Percentiles rank a stretch among this genome's conserved stretches.
Evolutionary conservation across 2,113 vertebrate genomes (phyloP).

Genomic region (Urocitellus parryii): DNA sequence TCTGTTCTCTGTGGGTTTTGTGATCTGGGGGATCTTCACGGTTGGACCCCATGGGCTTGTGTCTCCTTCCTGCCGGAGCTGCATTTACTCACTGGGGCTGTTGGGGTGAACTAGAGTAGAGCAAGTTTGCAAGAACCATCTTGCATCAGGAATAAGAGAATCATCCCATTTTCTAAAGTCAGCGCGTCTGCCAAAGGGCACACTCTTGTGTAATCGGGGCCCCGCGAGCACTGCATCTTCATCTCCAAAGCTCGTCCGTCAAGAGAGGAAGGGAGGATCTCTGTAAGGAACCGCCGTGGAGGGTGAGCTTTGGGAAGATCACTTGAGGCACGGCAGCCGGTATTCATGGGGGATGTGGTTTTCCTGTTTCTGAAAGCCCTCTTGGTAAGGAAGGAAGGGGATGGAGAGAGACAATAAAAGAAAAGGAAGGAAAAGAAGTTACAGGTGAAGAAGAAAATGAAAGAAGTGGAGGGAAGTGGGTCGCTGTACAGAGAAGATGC

Average conservation of each 20-base stretch:
- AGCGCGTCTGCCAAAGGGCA: constrained; percentile 35
- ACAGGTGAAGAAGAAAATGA: not conserved
- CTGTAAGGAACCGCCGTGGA: not conserved
- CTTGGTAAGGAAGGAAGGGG: not conserved
- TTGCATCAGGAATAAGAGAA: not conserved
- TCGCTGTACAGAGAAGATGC: accelerated
- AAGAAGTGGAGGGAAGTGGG: not conserved
- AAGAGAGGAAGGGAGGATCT: constrained; percentile 39
- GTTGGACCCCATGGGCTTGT: not conserved
- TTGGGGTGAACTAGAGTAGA: not conserved
- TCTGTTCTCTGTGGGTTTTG: not conserved
- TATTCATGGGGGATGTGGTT: not conserved
- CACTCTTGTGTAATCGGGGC: not conserved
- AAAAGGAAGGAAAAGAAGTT: not conserved
- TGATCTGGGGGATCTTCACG: constrained; percentile 15
- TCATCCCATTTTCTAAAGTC: constrained; percentile 10
- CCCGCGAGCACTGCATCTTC: not conserved
- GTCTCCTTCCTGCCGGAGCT: not conserved
- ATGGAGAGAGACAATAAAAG: not conserved
- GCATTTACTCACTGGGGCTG: constrained; percentile 51
- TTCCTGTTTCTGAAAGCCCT: not conserved
- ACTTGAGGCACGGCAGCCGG: not conserved
- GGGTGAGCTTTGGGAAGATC: constrained; percentile 45
- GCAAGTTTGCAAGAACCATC: constrained; percentile 16
- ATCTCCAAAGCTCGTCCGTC: not conserved